Percentiles rank a stretch among this genome's conserved stretches.
phyloP scores from a whole-genome alignment of 2,113 vertebrate genomes.

The Ifrita kowaldi region DNA sequence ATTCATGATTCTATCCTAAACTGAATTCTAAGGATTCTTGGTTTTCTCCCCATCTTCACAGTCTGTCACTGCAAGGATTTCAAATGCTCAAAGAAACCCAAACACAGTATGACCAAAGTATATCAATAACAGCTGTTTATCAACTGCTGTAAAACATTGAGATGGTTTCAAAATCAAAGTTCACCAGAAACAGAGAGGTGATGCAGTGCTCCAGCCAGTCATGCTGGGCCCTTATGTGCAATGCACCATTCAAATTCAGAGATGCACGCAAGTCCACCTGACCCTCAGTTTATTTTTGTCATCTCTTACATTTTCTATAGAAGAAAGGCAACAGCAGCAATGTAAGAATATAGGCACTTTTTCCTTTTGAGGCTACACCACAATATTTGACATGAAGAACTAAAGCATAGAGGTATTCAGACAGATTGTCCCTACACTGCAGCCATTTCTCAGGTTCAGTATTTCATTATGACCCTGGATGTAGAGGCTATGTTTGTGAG shows the following conservation, averaged over 20 bases:
- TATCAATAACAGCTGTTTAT: neutral
- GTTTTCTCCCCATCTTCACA: neutral
- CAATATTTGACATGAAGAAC: neutral
- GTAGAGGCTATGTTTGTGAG: neutral
- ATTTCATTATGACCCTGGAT: neutral
- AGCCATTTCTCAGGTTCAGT: neutral
- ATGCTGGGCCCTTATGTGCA: neutral
- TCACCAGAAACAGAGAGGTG: neutral
- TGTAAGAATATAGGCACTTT: neutral
- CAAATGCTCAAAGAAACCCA: neutral
- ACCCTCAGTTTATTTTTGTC: neutral
- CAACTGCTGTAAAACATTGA: neutral
- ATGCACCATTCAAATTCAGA: rapidly evolving
- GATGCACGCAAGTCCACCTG: neutral
- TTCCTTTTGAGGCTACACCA: neutral
- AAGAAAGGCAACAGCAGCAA: neutral
- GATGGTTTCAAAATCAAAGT: neutral
- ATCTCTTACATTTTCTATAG: neutral
- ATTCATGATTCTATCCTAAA: neutral
- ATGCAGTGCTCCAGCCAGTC: neutral
- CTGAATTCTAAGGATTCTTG: neutral
- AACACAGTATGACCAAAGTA: neutral
- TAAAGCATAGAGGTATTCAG: neutral
- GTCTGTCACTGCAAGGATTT: neutral
- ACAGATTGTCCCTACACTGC: neutral